A percentile compares a stretch with the other conserved stretches of the same genome.
Conservation (phyloP, 2,113 vertebrate genomes). For the Recurvirostra avosetta region DNA sequence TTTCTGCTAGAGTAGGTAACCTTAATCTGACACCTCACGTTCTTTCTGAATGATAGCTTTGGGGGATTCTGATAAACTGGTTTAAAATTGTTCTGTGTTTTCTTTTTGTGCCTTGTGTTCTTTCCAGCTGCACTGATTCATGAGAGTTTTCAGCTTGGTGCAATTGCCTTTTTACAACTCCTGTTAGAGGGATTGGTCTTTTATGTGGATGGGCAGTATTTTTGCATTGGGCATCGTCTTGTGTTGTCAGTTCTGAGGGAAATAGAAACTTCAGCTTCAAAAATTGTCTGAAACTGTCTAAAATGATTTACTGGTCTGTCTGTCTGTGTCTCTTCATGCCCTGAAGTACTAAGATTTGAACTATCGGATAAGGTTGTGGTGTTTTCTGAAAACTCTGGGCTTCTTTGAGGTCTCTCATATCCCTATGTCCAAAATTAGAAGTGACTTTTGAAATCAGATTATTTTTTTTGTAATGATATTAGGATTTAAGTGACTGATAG, state of each 20-base stretch:
- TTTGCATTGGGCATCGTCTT: background rate
- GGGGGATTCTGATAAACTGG: background rate
- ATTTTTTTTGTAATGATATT: background rate
- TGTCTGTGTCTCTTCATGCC: background rate
- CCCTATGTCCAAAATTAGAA: background rate
- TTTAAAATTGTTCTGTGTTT: background rate
- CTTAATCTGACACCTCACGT: fast-evolving
- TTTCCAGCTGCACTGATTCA: background rate
- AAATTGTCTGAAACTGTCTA: background rate
- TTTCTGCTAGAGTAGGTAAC: background rate
- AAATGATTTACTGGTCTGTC: background rate
- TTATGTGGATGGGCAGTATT: background rate
- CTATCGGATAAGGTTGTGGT: background rate
- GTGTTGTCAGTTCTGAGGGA: background rate
- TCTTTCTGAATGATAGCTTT: background rate
- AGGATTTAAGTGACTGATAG: background rate
- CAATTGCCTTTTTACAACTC: background rate
- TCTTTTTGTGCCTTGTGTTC: background rate
- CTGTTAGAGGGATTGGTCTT: background rate
- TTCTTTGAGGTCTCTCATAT: background rate
- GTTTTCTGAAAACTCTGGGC: background rate
- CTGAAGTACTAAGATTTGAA: background rate
- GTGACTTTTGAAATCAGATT: background rate
- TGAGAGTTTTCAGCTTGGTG: background rate
- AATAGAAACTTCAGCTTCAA: background rate